Evolutionary conservation across 2,797 vertebrate species (phyloP).

Genomic region (Pempheris klunzingeri): DNA sequence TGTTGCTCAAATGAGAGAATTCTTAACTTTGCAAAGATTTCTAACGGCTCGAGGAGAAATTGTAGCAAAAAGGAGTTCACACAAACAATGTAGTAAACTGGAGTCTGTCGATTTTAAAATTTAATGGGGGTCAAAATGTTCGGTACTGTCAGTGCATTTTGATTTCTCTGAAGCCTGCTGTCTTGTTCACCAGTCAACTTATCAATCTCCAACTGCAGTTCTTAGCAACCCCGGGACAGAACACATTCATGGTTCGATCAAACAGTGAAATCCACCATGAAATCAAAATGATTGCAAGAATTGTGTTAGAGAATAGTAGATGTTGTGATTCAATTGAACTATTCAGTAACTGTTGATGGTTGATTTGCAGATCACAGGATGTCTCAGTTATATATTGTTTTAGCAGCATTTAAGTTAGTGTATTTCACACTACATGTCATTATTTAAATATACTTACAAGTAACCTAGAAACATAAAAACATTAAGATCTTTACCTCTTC

Average conservation of each 20-base stretch:
- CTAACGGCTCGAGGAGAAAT: neutral
- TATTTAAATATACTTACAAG: neutral
- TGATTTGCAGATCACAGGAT: neutral
- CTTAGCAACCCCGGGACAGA: neutral
- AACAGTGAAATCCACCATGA: neutral
- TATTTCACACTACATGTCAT: neutral
- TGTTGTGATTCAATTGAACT: slow-evolving; percentile 1
- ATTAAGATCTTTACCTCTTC: neutral
- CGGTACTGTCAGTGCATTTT: neutral
- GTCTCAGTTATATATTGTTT: neutral
- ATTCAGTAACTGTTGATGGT: neutral
- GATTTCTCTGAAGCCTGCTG: neutral
- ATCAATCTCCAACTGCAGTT: neutral
- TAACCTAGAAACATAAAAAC: neutral
- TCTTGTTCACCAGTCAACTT: neutral
- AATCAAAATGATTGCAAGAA: neutral
- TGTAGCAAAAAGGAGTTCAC: too few relatives aligned
- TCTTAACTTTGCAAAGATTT: neutral
- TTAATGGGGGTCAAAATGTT: neutral
- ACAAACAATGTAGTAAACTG: neutral
- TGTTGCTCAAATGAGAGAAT: neutral
- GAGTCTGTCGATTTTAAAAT: neutral
- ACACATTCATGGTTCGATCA: neutral
- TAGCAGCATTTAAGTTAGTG: neutral
- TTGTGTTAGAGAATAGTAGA: neutral